phyloP scores from a whole-genome alignment of 2,113 vertebrate genomes.

The Siniperca chuatsi region DNA sequence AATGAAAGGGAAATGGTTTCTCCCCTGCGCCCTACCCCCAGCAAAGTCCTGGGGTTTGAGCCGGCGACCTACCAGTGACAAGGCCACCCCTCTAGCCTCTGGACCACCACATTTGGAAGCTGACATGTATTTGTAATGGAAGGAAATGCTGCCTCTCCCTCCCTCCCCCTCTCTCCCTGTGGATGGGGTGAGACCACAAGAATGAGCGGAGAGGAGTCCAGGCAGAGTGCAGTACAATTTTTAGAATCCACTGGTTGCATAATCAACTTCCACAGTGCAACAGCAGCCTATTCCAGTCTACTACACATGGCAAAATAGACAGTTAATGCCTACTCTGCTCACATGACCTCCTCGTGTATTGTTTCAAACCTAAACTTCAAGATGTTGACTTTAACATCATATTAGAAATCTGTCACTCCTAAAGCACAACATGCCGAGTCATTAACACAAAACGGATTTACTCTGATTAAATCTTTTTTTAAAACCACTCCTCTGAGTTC shows the following conservation, averaged over 20 bases:
- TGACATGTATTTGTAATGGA: slow-evolving; percentile 75
- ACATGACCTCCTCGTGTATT: slow-evolving; percentile 30
- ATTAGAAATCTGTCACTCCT: not conserved
- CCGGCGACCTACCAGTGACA: slow-evolving; percentile 15
- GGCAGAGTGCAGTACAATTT: slow-evolving; percentile 72
- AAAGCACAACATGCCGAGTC: slow-evolving; percentile 4
- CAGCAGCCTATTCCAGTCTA: slow-evolving; percentile 46
- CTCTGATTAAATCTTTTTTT: slow-evolving; percentile 31
- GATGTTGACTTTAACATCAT: not conserved
- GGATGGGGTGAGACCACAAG: slow-evolving; percentile 74
- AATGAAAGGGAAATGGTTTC: not conserved
- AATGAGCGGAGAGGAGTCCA: slow-evolving; percentile 72
- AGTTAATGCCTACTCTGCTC: slow-evolving; percentile 9
- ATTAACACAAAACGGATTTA: slow-evolving; percentile 9
- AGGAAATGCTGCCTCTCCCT: slow-evolving; percentile 63
- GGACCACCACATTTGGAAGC: slow-evolving; percentile 59
- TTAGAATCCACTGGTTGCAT: slow-evolving; percentile 73
- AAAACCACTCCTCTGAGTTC: slow-evolving; percentile 11
- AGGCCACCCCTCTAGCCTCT: slow-evolving; percentile 28
- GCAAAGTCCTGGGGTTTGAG: slow-evolving; percentile 19
- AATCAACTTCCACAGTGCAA: slow-evolving; percentile 61
- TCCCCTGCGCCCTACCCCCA: not conserved
- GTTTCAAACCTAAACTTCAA: not conserved
- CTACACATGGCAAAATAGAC: slow-evolving; percentile 16
- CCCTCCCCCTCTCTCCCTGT: slow-evolving; percentile 34